These are phyloP conservation scores for Orchestes rusci DNA, from an alignment of 2,888 invertebrate species.

Conservation along the genomic window DNA sequence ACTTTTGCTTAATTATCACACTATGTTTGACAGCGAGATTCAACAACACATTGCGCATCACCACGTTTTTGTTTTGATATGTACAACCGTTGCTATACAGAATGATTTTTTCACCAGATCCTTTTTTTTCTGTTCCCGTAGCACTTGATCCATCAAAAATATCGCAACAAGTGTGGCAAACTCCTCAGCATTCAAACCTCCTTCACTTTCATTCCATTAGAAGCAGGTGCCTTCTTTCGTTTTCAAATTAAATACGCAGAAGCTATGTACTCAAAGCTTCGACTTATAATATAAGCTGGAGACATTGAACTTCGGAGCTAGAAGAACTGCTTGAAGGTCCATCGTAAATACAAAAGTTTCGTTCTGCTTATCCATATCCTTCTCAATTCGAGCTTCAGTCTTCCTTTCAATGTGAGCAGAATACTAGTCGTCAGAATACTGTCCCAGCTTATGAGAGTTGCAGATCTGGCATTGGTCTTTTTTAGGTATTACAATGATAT, in stretches of 20 bases:
- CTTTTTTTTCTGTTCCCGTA: too few relatives aligned
- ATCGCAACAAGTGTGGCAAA: background rate
- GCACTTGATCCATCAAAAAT: too few relatives aligned
- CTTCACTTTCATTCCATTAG: slow-evolving; percentile 29
- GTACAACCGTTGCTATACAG: too few relatives aligned
- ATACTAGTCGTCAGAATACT: slow-evolving; percentile 8
- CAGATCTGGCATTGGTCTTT: slow-evolving; percentile 22
- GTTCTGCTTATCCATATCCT: slow-evolving; percentile 14
- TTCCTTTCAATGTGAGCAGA: slow-evolving; percentile 11
- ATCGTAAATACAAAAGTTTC: slow-evolving; percentile 16
- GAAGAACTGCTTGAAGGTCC: slow-evolving; percentile 24
- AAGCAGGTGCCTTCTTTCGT: slow-evolving; percentile 27
- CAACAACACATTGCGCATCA: too few relatives aligned
- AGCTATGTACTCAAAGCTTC: slow-evolving; percentile 26
- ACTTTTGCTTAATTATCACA: too few relatives aligned
- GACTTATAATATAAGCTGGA: slow-evolving; percentile 27
- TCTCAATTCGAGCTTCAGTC: slow-evolving; percentile 14
- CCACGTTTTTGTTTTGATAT: too few relatives aligned
- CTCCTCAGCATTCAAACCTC: slow-evolving; percentile 10
- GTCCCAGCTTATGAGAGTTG: slow-evolving; percentile 11
- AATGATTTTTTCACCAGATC: too few relatives aligned
- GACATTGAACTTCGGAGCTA: slow-evolving; percentile 20
- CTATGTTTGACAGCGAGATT: too few relatives aligned
- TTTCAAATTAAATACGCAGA: slow-evolving; percentile 28
- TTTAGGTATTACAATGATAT: slow-evolving; percentile 8